Base-by-base conservation (phyloP, 1,140 invertebrate species). In the Anagrus nilaparvatae region DNA sequence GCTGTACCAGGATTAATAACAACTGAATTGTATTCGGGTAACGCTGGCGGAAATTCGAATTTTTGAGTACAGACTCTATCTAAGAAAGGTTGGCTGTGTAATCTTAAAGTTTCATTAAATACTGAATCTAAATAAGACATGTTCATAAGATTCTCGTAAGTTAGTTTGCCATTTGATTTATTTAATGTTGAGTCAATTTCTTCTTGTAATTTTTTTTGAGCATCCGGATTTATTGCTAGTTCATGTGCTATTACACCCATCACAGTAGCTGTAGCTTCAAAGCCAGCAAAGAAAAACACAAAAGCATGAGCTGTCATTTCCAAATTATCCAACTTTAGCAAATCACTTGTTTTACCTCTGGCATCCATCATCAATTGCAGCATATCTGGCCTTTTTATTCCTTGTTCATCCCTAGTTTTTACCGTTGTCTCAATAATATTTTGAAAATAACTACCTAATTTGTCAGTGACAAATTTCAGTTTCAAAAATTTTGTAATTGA, bases 81-180 rank as follows among this genome's bases (percentile, higher is more conserved):
- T 5, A 70, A 48, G n/a, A 69, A 65, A 4, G 73, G 69, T 10
- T 74, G 68, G 5, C 76, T 73, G 51, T 67, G 75, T 16, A 76
- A 49, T 38, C 77, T 53, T 7, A 78, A 52, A 10, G 70, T 52
- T 63, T 79, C 77, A 33, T 36, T 43, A 21, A 56, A 43, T 8
- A 56, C 47, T 41, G 43, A 41, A 18, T 60, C 55, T 21, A 60
- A 32, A 38, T 60, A 60, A 23, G 48, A 35, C 18, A 59, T 37
- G 9, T 46, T 29, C 20, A 42, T 35, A 1, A 59, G 29, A 7
- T 19, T 21, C 12, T 59, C 51, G 43, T 59, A 55, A 14, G 14
- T 53, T 10, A 55, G 37, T 27, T 55, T 42, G 21, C 45, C 51
- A 5, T 48, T 28, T 23, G 38, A 23, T 13, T 48, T 21, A 21